A percentile compares a stretch with the other conserved stretches of the same genome.
Conservation (phyloP, 2,113 vertebrate genomes). For the Oriolus oriolus region DNA sequence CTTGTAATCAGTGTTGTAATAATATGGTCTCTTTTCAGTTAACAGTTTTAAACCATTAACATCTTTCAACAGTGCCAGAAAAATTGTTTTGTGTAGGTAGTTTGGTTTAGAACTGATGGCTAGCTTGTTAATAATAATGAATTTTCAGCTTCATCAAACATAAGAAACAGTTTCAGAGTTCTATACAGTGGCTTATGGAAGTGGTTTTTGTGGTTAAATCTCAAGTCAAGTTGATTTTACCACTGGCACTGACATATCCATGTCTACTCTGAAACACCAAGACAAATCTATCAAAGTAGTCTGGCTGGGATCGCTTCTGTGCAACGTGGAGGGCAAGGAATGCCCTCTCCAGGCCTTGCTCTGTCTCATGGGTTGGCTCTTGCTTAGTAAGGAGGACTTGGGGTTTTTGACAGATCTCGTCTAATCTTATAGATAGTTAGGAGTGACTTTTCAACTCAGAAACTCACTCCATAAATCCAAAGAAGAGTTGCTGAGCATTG, state of each 20-base stretch:
- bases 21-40: neutral
- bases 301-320: neutral
- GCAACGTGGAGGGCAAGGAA: fast-evolving
- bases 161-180: neutral
- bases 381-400: neutral
- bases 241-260: neutral
- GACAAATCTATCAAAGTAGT: fast-evolving
- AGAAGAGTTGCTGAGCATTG: neutral
- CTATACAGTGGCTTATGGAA: neutral
- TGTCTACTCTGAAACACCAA: neutral
- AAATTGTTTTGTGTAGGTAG: neutral
- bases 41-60: neutral
- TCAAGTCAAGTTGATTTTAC: neutral
- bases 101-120: neutral
- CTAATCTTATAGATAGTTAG: neutral
- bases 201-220: neutral
- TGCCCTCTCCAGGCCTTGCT: neutral
- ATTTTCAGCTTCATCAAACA: neutral
- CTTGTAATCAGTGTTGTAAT: neutral
- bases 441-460: neutral
- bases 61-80: neutral
- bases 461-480: neutral
- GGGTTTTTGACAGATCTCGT: neutral
- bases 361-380: neutral
- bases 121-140: neutral